Evolutionary conservation across 2,113 vertebrate genomes (phyloP), one percentile per base, ranked within the genome.

Genomic region (Rynchops niger): DNA sequence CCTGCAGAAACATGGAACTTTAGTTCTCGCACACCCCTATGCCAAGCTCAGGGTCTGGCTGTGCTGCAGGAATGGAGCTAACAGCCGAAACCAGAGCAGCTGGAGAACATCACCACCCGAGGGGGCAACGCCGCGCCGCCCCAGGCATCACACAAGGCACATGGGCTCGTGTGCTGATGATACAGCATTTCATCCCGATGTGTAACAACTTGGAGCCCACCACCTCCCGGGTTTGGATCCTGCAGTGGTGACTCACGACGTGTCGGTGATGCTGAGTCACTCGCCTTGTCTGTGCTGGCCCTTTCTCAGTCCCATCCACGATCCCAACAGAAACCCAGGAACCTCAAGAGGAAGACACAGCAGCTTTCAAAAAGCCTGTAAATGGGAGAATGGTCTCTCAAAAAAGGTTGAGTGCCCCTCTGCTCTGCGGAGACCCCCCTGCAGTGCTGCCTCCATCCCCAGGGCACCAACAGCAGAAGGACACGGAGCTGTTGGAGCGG

Each of bases 321-420:
- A 18, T 3, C 91, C 78, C 27, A 18, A 5, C 0, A 47, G 19
- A 59, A 69, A 49, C 14, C 21, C 32, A 0, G 0, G 2, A 32
- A 23, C 53, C 88, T 18, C 1, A 0, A 58, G 40, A 63, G 40
- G 38, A 65, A 42, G 56, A 27, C 0, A 1, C 2, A 0, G 56
- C 50, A 74, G 76, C 59, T 73, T 71, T 30, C 78, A 52, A 6
- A 20, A 27, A 34, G 62, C 66, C 86, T 65, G 66, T 27, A 34
- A 43, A 49, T 0, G 55, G 58, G 45, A 74, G 45, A 69, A 47
- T 0, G 2, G 10, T 12, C 11, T 17, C 59, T n/a, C 25, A 42
- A 18, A 11, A 45, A 53, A 52, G 11, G 25, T 2, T 12, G 14
- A 67, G 65, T 3, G 19, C 26, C 38, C 61, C 61, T 40, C 26